phyloP scores from a whole-genome alignment of 2,888 invertebrate genomes.

The Minunthozetes semirufus region DNA sequence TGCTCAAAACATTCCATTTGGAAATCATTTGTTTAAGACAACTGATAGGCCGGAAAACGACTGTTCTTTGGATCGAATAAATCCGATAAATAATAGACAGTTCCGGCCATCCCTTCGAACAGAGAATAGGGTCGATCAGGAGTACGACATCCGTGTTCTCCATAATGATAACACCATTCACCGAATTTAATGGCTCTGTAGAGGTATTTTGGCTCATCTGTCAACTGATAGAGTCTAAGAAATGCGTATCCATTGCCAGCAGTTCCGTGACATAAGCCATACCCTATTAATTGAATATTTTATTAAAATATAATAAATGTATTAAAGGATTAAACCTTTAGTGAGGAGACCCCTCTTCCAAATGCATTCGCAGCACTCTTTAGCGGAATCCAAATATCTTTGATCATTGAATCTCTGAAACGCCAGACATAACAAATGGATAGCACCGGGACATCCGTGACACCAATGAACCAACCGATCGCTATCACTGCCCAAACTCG shows the following conservation, averaged over 20 bases:
- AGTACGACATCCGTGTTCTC: slow-evolving; percentile 55
- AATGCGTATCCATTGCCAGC: slow-evolving; percentile 81
- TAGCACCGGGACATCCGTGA: slow-evolving; percentile 84
- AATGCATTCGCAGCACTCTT: slow-evolving; percentile 65
- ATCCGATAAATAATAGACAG: slow-evolving; percentile 67
- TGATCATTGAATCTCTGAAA: slow-evolving; percentile 54
- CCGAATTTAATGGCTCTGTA: slow-evolving; percentile 57
- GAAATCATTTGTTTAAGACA: slow-evolving; percentile 47
- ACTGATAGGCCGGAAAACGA: slow-evolving; percentile 65
- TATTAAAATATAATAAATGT: background rate
- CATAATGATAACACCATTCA: slow-evolving; percentile 65
- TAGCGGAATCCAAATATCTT: slow-evolving; percentile 50
- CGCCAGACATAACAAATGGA: slow-evolving; percentile 59
- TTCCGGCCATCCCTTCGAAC: slow-evolving; percentile 68
- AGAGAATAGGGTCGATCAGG: slow-evolving; percentile 75
- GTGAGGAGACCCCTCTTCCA: slow-evolving; percentile 63
- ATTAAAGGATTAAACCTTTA: background rate
- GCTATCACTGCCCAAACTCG: slow-evolving; percentile 61
- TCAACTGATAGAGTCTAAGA: slow-evolving; percentile 67
- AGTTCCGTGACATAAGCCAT: slow-evolving; percentile 79
- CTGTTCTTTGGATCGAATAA: slow-evolving; percentile 59
- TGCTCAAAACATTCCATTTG: too few relatives aligned
- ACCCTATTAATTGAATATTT: slow-evolving; percentile 55
- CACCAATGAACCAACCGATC: slow-evolving; percentile 87
- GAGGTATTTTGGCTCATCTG: slow-evolving; percentile 59